A percentile compares a stretch with the other conserved stretches of the same genome.
Evolutionary conservation across 2,888 invertebrate species (phyloP).

Genomic region (Ecliptopera silaceata): DNA sequence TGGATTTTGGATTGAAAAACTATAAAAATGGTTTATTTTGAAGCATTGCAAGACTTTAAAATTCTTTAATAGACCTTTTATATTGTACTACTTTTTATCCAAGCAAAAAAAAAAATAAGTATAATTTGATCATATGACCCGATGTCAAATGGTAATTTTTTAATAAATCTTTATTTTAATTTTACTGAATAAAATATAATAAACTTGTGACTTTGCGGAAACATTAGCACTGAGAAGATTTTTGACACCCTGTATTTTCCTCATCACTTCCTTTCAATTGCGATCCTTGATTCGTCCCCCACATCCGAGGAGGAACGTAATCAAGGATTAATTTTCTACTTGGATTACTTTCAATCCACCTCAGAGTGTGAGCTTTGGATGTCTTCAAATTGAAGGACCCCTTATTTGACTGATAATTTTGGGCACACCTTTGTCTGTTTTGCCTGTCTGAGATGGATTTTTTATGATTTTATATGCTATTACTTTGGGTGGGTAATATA

Average conservation of each 20-base stretch:
- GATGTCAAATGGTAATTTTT: too few relatives aligned
- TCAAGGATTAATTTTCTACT: conserved; percentile 82
- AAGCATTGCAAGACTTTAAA: too few relatives aligned
- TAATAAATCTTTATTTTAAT: too few relatives aligned
- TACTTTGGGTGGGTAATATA: not conserved
- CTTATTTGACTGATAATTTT: conserved; percentile 58
- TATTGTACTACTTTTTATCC: too few relatives aligned
- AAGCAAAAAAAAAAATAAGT: too few relatives aligned
- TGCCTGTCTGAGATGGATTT: conserved; percentile 5
- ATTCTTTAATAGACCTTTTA: too few relatives aligned
- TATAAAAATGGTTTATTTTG: too few relatives aligned
- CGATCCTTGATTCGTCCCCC: conserved; percentile 49
- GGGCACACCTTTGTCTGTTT: conserved; percentile 34
- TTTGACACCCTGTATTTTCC: conserved; percentile 7
- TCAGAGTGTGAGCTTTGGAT: conserved; percentile 70
- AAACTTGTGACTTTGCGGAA: not conserved
- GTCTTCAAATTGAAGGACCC: conserved; percentile 70
- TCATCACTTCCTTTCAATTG: conserved; percentile 18
- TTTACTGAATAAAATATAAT: too few relatives aligned
- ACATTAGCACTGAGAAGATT: not conserved
- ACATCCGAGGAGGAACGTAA: conserved; percentile 70
- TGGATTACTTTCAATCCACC: conserved; percentile 81
- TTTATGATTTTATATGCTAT: not conserved
- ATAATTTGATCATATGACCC: too few relatives aligned
- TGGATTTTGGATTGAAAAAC: too few relatives aligned